Evolutionary conservation across 2,113 vertebrate species (phyloP), one percentile per base, ranked within the genome.

Genomic region (Copsychus sechellarum): DNA sequence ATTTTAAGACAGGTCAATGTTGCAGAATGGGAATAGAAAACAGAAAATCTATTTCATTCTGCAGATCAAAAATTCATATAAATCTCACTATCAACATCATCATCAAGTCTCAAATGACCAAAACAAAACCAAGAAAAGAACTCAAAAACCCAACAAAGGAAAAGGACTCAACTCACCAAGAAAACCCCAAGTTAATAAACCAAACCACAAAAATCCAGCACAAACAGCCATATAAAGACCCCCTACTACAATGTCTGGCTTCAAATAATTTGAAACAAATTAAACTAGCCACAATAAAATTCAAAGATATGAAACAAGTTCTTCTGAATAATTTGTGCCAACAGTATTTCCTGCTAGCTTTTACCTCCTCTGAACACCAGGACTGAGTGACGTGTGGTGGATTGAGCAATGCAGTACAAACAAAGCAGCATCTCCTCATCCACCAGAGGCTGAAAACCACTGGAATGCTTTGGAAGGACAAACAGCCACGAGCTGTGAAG

Each of bases 401-500:
- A 61, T 16, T 40, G 51, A 91, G 60, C 31, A 56, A 11, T 1
- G 38, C 38, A 31, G 6, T 7, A 40, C 36, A 58, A 70, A 64
- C 26, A 73, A 34, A 18, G 24, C 57, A 58, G 51, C 12, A 23
- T 40, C 40, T 38, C 38, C n/a, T 42, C n/a, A n/a, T n/a, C n/a
- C n/a, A n/a, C n/a, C n/a, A n/a, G n/a, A n/a, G 29, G 9, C 56
- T 11, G n/a, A 7, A 48, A 82, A 74, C 4, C 8, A n/a, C 0
- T 0, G 2, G 4, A 53, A 12, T 4, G 20, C 2, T 4, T 22
- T 31, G 34, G 20, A 43, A 81, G 78, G 60, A 38, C 79, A 79
- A 80, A 1, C 5, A 71, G 17, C 25, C 1, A 0, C 0, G 4
- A 25, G 21, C 38, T 31, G 4, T 8, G 7, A 40, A 17, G 34